Evolutionary conservation across 1,140 invertebrate species (phyloP), one percentile per base, ranked within the genome.

Genomic region (Panagrolaimus sp.): DNA sequence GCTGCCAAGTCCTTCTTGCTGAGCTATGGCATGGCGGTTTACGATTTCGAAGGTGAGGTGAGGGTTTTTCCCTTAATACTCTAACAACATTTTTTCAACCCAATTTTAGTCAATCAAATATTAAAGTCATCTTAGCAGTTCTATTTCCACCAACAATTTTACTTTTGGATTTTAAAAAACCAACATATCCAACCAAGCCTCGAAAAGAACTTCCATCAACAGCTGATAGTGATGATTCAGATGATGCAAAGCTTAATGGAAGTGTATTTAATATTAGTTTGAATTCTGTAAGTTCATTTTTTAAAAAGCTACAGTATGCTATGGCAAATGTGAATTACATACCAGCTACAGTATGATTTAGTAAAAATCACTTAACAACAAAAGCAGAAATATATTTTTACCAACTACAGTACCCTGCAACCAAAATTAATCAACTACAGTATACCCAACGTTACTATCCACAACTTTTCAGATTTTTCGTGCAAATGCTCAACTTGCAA

Each of bases 1-100:
- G 93, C 82, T 95, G 92, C 74, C 95, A 98, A 87, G 92, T 96
- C 45, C 91, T 98, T 64, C 86, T 98, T 9, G 93, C 93, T 27
- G 95, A 98, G 86, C 87, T 98, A 27, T 98, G 95, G 95, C 96
- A 98, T 91, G 95, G 95, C 11, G 95, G 94, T 0, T 86, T 98
- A n/a, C 87, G 93, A 53, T 95, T 93, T 63, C 88, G 93, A 73
- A 96, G 93, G 68, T 69, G 20, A 23, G n/a, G 13, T 66, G 13
- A 7, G 23, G n/a, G n/a, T 44, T 23, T 13, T 48, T 42, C 46
- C 62, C 57, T 47, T 65, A 65, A 61, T n/a, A n/a, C n/a, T n/a
- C n/a, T n/a, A 46, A 46, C 44, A n/a, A 27, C 25, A n/a, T n/a
- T n/a, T n/a, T n/a, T n/a, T 20, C 23, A 38, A 38, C 31, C 7